Evolutionary conservation across 2,113 vertebrate species (phyloP), one percentile per base, ranked within the genome.

Genomic region (Onychostruthus taczanowskii): DNA sequence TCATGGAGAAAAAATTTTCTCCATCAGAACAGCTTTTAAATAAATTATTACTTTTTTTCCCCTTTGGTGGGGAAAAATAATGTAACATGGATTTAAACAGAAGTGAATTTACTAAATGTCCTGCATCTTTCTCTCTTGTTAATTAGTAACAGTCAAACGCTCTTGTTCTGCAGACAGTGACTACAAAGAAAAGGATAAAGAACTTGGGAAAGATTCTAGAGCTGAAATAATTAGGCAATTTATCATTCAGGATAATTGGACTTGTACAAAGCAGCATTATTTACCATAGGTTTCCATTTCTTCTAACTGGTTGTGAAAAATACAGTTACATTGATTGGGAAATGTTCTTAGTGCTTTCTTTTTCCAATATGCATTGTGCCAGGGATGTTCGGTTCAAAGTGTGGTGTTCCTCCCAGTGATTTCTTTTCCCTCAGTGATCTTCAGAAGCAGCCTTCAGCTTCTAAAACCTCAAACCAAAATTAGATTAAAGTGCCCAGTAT

Each of bases 401-500:
- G 61, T 73, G 66, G n/a, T 74, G 89, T 88, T 96, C 94, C 93
- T 96, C 92, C 95, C 93, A 93, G 92, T 92, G 85, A 92, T 95
- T 97, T 96, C 80, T 94, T 96, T 95, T 95, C 83, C 92, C 84
- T 95, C 76, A 87, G 83, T 94, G 96, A 96, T 94, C 93, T 96
- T 96, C 92, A 96, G 92, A 96, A 90, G 94, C 86, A 90, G 88
- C 66, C 56, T 82, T 95, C 93, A 89, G 93, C 90, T 95, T 93
- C 92, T 94, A 89, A 96, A 93, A 96, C 88, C 95, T 96, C 92
- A 90, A 92, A 93, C 94, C 88, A 92, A 91, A 95, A 91, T 95
- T 91, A 96, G 95, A 97, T 97, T 97, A 96, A 97, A 96, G 93
- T 94, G 80, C 93, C 88, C 90, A 73, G 93, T 94, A 93, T 96